A percentile compares a stretch with the other conserved stretches of the same genome.
These are phyloP conservation scores for Mylabris sibirica DNA, from an alignment of 2,888 invertebrate genomes.

Conservation along the genomic window DNA sequence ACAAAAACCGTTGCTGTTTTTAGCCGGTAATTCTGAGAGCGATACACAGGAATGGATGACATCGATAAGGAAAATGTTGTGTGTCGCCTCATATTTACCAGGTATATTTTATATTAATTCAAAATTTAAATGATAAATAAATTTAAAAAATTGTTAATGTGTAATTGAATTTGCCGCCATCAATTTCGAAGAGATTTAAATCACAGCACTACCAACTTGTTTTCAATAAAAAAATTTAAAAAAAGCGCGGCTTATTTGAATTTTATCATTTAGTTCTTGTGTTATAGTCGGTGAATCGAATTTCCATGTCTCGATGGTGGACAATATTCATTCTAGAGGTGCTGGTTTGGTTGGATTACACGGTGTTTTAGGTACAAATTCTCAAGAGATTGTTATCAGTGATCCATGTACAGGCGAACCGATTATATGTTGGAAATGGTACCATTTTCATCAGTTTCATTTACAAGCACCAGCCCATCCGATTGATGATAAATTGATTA, in stretches of 20 bases:
- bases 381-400: constrained; percentile 66
- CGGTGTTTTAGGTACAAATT: constrained; percentile 66
- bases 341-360: constrained; percentile 69
- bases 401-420: constrained; percentile 64
- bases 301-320: constrained; percentile 69
- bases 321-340: constrained; percentile 69
- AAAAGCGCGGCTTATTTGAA: background rate
- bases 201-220: background rate
- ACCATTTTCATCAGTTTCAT: constrained; percentile 67
- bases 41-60: constrained; percentile 77
- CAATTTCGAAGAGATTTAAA: background rate
- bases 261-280: background rate
- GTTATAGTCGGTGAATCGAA: constrained; percentile 61
- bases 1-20: constrained; percentile 69
- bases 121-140: no score
- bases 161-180: background rate
- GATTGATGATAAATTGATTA: constrained; percentile 67
- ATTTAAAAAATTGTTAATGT: background rate
- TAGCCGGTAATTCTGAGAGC: constrained; percentile 70
- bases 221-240: no score
- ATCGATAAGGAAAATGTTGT: constrained; percentile 66
- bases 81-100: constrained; percentile 58
- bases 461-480: constrained; percentile 62
- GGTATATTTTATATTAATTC: constrained; percentile 45
- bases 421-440: constrained; percentile 67